A percentile compares a stretch with the other conserved stretches of the same genome.
phyloP scores from a whole-genome alignment of 2,113 vertebrate species.

The Cyphomyrus plagiostoma region DNA sequence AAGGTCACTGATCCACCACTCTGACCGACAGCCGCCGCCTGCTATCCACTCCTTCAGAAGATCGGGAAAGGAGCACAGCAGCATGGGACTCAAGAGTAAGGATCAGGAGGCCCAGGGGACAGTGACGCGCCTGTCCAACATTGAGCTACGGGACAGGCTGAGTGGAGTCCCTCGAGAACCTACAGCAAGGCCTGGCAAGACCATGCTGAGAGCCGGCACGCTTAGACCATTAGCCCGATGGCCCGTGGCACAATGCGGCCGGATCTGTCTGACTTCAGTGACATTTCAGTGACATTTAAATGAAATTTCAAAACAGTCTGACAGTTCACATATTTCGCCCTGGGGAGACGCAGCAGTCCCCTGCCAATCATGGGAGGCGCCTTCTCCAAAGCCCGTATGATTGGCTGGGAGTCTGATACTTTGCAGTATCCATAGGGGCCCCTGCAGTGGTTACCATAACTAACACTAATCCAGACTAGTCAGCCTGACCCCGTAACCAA shows the following conservation, averaged over 20 bases:
- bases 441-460: neutral
- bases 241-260: neutral
- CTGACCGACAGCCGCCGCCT: neutral
- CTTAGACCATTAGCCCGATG: neutral
- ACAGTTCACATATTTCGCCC: conserved; percentile 11
- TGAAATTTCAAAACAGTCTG: conserved; percentile 16
- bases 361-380: neutral
- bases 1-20: neutral
- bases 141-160: neutral
- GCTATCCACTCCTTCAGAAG: neutral
- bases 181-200: neutral
- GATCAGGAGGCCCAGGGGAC: neutral
- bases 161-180: neutral
- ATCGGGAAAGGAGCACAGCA: neutral
- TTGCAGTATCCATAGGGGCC: neutral
- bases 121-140: neutral
- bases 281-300: conserved; percentile 19
- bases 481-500: neutral
- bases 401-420: neutral
- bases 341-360: neutral
- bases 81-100: neutral
- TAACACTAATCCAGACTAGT: neutral
- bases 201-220: neutral
- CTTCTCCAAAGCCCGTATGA: neutral
- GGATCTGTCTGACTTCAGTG: conserved; percentile 16